Percentiles rank a stretch among this genome's conserved stretches.
These are phyloP conservation scores for Petroica traversi DNA, from an alignment of 2,113 vertebrate genomes.

Conservation along the genomic window DNA sequence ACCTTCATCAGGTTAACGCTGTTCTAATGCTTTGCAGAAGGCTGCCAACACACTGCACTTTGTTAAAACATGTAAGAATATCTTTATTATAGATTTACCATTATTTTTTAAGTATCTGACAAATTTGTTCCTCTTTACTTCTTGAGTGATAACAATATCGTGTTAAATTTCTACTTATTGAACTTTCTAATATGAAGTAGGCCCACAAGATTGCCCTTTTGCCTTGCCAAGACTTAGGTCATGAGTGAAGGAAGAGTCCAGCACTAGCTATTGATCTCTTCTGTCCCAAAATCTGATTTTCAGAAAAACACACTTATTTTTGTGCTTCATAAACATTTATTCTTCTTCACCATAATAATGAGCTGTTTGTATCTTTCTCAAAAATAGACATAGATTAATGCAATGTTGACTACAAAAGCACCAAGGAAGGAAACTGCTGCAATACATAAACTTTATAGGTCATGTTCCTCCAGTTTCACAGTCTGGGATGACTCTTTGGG, in stretches of 20 bases:
- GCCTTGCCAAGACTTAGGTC: not conserved
- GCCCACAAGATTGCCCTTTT: not conserved
- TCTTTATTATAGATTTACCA: not conserved
- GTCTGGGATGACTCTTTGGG: slow-evolving; percentile 2
- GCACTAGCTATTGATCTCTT: not conserved
- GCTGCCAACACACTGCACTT: not conserved
- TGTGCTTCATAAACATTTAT: slow-evolving; percentile 10
- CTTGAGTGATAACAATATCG: not conserved
- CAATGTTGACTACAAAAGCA: slow-evolving; percentile 36
- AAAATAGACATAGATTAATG: slow-evolving; percentile 59
- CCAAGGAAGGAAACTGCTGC: slow-evolving; percentile 34
- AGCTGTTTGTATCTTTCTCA: not conserved
- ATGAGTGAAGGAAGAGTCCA: not conserved
- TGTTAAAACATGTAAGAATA: not conserved
- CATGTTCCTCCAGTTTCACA: not conserved
- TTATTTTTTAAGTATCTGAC: not conserved
- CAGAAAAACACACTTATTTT: not conserved
- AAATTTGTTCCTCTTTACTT: not conserved
- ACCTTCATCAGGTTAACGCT: not conserved
- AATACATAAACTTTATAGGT: slow-evolving; percentile 32
- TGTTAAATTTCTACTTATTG: not conserved
- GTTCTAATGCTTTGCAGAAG: not conserved
- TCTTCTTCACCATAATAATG: not conserved
- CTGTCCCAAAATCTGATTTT: not conserved
- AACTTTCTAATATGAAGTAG: not conserved